Percentiles rank a stretch among this genome's conserved stretches.
Conservation (phyloP, 2,113 vertebrate species). For the Tyrannus savana region DNA sequence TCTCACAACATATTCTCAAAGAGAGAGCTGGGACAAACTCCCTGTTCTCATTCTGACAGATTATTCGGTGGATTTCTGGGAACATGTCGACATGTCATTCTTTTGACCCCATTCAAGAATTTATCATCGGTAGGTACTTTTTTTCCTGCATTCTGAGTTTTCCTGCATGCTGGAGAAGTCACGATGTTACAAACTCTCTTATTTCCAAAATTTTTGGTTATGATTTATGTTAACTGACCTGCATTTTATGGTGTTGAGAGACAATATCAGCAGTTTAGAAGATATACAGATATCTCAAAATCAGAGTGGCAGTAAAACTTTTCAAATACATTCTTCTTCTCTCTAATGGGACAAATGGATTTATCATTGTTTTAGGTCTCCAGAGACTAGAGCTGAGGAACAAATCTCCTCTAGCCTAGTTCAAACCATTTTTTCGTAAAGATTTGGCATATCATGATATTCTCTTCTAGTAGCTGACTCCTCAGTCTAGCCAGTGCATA, state of each 20-base stretch:
- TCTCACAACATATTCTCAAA: not conserved
- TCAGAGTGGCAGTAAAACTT: not conserved
- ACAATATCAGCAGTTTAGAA: not conserved
- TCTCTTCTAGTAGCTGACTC: not conserved
- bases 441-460: not conserved
- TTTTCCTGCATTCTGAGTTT: not conserved
- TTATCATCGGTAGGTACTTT: slow-evolving; percentile 87
- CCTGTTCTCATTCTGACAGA: slow-evolving; percentile 69
- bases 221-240: not conserved
- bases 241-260: not conserved
- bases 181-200: not conserved
- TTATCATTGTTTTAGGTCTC: not conserved
- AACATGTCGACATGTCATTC: slow-evolving; percentile 79
- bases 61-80: slow-evolving; percentile 91
- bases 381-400: not conserved
- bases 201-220: not conserved
- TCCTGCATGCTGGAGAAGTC: not conserved
- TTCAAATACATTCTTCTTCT: not conserved
- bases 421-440: not conserved
- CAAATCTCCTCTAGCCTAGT: not conserved
- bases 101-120: slow-evolving; percentile 94
- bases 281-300: not conserved
- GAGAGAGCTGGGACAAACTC: not conserved
- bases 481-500: not conserved
- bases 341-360: not conserved